phyloP scores from a whole-genome alignment of 2,888 invertebrate genomes.

The Thera obeliscata region DNA sequence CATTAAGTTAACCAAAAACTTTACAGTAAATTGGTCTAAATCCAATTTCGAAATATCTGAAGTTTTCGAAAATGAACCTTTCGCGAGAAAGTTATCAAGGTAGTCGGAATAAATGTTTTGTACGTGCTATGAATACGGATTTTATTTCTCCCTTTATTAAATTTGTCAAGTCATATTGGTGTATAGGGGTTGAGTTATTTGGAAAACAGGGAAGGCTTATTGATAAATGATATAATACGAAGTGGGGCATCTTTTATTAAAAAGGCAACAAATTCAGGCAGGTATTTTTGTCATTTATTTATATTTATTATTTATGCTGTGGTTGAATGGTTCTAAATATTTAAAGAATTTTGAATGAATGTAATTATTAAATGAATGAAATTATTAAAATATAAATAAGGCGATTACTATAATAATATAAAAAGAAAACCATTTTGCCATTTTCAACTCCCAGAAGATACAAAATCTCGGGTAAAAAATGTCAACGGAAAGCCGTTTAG shows the following conservation, averaged over 20 bases:
- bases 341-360: too few species aligned
- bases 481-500: conserved; percentile 21
- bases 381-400: too few species aligned
- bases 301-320: too few species aligned
- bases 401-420: too few species aligned
- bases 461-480: conserved; percentile 24
- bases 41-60: conserved; percentile 27
- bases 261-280: not conserved
- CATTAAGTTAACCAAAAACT: conserved; percentile 16
- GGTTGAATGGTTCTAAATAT: too few species aligned
- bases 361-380: too few species aligned
- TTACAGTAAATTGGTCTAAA: conserved; percentile 15
- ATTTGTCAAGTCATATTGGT: conserved; percentile 27
- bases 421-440: not conserved
- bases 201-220: not conserved
- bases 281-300: too few species aligned
- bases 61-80: conserved; percentile 35
- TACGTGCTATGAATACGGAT: conserved; percentile 33
- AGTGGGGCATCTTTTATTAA: not conserved
- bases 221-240: not conserved
- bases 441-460: conserved; percentile 15
- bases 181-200: conserved; percentile 11
- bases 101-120: conserved; percentile 34
- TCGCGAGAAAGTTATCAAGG: conserved; percentile 34
- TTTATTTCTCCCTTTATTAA: conserved; percentile 28